These are phyloP conservation scores for Malthinus seriepunctatus DNA, from an alignment of 2,888 invertebrate species.

Conservation along the genomic window DNA sequence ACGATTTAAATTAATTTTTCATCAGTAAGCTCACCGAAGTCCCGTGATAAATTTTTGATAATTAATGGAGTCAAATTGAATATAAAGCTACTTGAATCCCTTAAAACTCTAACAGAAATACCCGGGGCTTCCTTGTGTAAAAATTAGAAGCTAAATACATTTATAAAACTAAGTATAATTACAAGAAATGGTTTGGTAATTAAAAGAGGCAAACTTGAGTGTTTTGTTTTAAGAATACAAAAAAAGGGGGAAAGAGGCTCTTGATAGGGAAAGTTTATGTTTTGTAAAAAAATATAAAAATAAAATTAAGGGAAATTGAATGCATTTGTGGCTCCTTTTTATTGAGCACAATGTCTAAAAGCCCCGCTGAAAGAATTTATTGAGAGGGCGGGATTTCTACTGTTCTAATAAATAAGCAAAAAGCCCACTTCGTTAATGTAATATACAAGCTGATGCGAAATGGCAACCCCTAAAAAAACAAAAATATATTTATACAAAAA, in stretches of 20 bases:
- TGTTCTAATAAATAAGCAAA: conserved; percentile 27
- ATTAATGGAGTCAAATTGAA: too few species aligned
- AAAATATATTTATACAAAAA: conserved; percentile 12
- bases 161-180: conserved; percentile 25
- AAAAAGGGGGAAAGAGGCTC: conserved; percentile 8
- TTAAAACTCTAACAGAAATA: background rate
- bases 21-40: too few species aligned
- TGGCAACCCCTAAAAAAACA: conserved; percentile 13
- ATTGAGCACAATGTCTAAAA: conserved; percentile 21
- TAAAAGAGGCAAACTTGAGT: conserved; percentile 17
- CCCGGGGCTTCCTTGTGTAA: conserved; percentile 7
- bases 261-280: conserved; percentile 19
- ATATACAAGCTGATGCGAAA: conserved; percentile 25
- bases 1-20: too few species aligned
- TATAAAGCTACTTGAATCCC: background rate
- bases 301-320: conserved; percentile 27
- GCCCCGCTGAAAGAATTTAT: conserved; percentile 24
- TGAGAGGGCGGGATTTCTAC: conserved; percentile 25
- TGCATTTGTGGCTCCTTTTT: conserved; percentile 26
- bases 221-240: conserved; percentile 4
- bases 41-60: too few species aligned
- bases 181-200: conserved; percentile 25
- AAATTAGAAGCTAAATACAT: conserved; percentile 22
- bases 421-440: conserved; percentile 26
- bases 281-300: conserved; percentile 29